Base-by-base conservation (phyloP, 2,888 invertebrate genomes). In the Bedellia somnulentella region DNA sequence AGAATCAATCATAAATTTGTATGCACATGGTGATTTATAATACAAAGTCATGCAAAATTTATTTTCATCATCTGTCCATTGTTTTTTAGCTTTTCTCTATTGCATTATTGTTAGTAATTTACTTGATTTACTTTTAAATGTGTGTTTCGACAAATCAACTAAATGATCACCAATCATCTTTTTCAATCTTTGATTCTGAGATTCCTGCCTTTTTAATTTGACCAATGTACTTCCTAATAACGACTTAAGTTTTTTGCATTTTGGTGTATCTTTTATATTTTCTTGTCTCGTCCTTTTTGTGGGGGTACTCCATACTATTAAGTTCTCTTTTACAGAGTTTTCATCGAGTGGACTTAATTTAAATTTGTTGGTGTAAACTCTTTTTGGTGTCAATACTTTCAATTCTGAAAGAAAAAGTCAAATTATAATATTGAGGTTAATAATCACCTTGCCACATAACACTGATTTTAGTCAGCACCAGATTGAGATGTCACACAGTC, bases 41-140 rank as follows among this genome's bases (percentile, higher is more conserved):
- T 27, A 39, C 2, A 37, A 15, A 2, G 39, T 33, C 26, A 40
- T n/a, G 12, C 37, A 38, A 18, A 37, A 32, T 4, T 37, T 29
- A 15, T 27, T 40, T 32, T 37, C 40, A 12, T 36, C 32, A 15
- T 27, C 25, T 3, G 33, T 29, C 38, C 37, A 40, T 23, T 34
- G 31, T 15, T 32, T 37, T 23, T 36, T 37, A 5, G 31, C 28
- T 16, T 33, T 27, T 30, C 28, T 32, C 23, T n/a, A 6, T 15
- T 26, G 17, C 15, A 18, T 17, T 15, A 27, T 6, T 5, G 15
- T 2, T 11, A 16, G 3, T 52, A 49, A 11, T 53, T 51, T 38
- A 59, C 57, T 32, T 51, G 58, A 24, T 57, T 40, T 10, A 59
- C 57, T 9, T 50, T 52, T 10, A 59, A 53, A 31, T n/a, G n/a